A percentile compares a stretch with the other conserved stretches of the same genome.
phyloP scores from a whole-genome alignment of 1,140 invertebrate species.

The Bombyx mandarina region DNA sequence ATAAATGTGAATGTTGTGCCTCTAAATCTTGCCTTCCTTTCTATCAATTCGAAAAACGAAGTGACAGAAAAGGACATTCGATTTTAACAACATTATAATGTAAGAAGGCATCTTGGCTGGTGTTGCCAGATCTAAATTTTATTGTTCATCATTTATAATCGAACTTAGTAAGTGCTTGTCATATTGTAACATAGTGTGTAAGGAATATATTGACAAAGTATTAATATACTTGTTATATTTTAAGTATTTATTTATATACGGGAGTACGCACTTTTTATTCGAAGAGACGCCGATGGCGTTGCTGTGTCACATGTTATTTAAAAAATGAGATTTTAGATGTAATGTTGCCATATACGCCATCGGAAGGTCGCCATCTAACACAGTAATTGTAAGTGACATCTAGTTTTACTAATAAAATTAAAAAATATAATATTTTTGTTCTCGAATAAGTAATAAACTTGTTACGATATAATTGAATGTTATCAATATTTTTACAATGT shows the following conservation, averaged over 20 bases:
- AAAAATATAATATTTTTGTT: slow-evolving; percentile 53
- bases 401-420: slow-evolving; percentile 64
- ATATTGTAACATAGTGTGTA: slow-evolving; percentile 50
- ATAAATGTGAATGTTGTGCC: slow-evolving; percentile 19
- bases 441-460: slow-evolving; percentile 49
- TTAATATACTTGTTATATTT: slow-evolving; percentile 47
- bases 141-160: slow-evolving; percentile 22
- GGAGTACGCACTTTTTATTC: slow-evolving; percentile 34
- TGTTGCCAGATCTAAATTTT: slow-evolving; percentile 23
- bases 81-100: slow-evolving; percentile 16
- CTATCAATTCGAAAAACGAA: slow-evolving; percentile 8
- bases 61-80: slow-evolving; percentile 12
- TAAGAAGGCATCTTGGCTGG: slow-evolving; percentile 13
- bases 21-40: slow-evolving; percentile 18
- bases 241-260: slow-evolving; percentile 62
- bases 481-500: slow-evolving; percentile 60
- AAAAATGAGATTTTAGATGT: slow-evolving; percentile 25
- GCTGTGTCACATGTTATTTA: slow-evolving; percentile 19
- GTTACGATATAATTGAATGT: slow-evolving; percentile 62
- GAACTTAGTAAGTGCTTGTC: slow-evolving; percentile 47
- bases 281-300: slow-evolving; percentile 22
- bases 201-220: slow-evolving; percentile 47
- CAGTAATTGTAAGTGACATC: slow-evolving; percentile 43
- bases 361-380: slow-evolving; percentile 52
- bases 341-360: slow-evolving; percentile 41